These are phyloP conservation scores for Cariama cristata DNA, from an alignment of 2,113 vertebrate species.

Conservation along the genomic window DNA sequence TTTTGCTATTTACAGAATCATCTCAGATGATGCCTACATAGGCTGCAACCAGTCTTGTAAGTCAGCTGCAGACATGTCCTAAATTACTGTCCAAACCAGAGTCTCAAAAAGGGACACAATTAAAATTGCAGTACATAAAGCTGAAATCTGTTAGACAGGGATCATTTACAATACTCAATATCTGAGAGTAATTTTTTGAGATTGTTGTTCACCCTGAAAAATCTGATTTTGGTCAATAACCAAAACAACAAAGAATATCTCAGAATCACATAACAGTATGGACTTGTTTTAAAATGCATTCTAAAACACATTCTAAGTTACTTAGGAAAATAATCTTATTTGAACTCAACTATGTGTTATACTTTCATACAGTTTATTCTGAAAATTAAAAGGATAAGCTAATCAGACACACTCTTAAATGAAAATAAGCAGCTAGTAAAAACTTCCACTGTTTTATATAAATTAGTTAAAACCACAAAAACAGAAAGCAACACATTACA, in stretches of 20 bases:
- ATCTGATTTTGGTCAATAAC: neutral
- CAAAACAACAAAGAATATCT: neutral
- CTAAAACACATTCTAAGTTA: neutral
- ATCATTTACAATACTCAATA: neutral
- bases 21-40: neutral
- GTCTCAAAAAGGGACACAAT: neutral
- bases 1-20: neutral
- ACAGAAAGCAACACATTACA: neutral
- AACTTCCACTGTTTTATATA: neutral
- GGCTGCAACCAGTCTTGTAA: neutral
- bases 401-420: neutral
- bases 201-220: neutral
- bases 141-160: neutral
- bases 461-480: neutral
- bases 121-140: neutral
- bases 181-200: neutral
- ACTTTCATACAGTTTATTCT: neutral
- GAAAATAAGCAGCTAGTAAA: neutral
- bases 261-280: neutral
- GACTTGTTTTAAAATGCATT: neutral
- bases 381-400: neutral
- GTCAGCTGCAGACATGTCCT: neutral
- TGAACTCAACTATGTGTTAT: neutral
- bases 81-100: neutral
- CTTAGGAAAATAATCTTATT: neutral